Base-by-base conservation (phyloP, 2,797 vertebrate genomes). In the Xenopus petersii region DNA sequence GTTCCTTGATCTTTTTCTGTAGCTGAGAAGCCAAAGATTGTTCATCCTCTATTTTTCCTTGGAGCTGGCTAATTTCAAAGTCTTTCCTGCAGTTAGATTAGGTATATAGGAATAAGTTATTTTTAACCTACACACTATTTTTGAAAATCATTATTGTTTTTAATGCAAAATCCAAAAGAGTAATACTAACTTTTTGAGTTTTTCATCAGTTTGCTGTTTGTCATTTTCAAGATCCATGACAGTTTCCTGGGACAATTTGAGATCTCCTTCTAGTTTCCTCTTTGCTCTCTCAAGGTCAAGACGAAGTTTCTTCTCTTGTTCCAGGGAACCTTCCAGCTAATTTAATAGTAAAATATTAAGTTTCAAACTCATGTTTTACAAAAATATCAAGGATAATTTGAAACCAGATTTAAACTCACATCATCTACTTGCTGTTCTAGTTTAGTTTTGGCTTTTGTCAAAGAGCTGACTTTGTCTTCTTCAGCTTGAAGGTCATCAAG, bases 161-260 rank as follows among this genome's bases (percentile, higher is more conserved):
- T 36, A 3, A 36, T 36, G 33, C 33, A 36, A 36, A 36, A 42
- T 42, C 36, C 36, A 42, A 42, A 5, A 42, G 36, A 42, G 5
- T 51, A 12, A 16, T 10, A 51, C 88, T 12, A 88, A 95, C 94
- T 95, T 96, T 77, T 93, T 95, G 49, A 94, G 77, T 83, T 93
- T 94, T 84, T 96, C 93, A 0, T 96, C 94, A 78, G 94, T 82
- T 77, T 94, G 90, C 47, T 94, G 92, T 75, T 93, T 96, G 54
- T 95, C 91, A 61, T 91, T 95, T 83, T 95, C 91, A 75, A 97
- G 85, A 77, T 94, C 93, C 83, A 88, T 88, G 64, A 93, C 80
- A 69, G 92, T 89, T 86, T 96, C 93, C 24, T 93, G 93, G n/a
- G 91, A 82, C 33, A 96, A 88, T 85, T 95, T 96, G 65, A 96